Conservation (phyloP, 1,140 invertebrate genomes). For the Nebria ingens region DNA sequence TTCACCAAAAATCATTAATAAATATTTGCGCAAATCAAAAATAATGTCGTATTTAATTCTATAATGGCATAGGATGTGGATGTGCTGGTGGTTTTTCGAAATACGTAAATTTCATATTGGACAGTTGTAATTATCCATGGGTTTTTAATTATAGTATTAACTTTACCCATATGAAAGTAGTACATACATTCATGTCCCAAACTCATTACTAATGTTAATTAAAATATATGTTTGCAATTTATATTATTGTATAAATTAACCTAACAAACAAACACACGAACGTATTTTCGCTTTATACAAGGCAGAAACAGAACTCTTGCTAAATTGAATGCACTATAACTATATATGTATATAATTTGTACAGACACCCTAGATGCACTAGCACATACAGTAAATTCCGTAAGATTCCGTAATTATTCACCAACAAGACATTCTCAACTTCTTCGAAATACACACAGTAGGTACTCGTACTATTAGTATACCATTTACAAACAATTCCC, state of each 20-base stretch:
- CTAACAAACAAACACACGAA: conserved; percentile 1
- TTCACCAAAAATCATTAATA: not conserved
- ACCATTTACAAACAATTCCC: no score
- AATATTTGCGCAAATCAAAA: not conserved
- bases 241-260: conserved; percentile 3
- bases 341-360: not conserved
- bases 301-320: no score
- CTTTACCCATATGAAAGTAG: not conserved
- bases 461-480: no score
- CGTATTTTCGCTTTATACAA: no score
- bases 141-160: not conserved
- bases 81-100: not conserved
- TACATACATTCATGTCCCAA: not conserved
- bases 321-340: no score
- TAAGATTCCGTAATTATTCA: no score
- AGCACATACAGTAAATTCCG: not conserved
- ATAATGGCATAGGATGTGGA: no score
- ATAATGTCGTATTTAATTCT: not conserved
- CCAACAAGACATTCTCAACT: no score
- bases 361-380: no score
- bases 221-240: conserved; percentile 8
- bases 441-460: no score
- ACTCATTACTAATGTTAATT: conserved; percentile 6
- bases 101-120: not conserved
- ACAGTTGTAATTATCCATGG: not conserved